Conservation (phyloP, 2,797 vertebrate species). For the Sebastes glaucus region DNA sequence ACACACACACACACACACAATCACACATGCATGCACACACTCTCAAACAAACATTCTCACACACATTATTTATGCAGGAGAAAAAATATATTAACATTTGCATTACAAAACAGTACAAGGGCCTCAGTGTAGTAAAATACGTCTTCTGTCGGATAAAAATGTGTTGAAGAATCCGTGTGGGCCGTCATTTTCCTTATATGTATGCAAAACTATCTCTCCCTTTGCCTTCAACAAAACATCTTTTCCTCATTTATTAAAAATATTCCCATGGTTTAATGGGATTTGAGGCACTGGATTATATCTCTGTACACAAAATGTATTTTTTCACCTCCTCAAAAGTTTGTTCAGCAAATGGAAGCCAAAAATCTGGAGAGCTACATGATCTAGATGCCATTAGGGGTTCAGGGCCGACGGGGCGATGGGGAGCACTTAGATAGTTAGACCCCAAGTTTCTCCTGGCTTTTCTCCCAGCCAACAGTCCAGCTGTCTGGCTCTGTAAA, state of each 20-base stretch:
- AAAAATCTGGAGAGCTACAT: slow-evolving; percentile 38
- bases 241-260: slow-evolving; percentile 71
- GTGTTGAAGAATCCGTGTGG: slow-evolving; percentile 55
- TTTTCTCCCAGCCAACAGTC: slow-evolving; percentile 78
- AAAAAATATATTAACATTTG: slow-evolving; percentile 93
- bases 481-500: slow-evolving; percentile 79
- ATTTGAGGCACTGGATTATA: slow-evolving; percentile 78
- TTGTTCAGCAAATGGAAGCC: slow-evolving; percentile 55
- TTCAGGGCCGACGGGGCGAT: slow-evolving; percentile 27
- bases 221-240: slow-evolving; percentile 78
- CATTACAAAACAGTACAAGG: slow-evolving; percentile 90
- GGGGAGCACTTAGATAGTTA: slow-evolving; percentile 45
- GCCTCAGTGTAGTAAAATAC: slow-evolving; percentile 85
- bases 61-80: slow-evolving; percentile 71
- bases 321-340: slow-evolving; percentile 31
- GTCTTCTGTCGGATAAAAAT: slow-evolving; percentile 68
- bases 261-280: slow-evolving; percentile 65
- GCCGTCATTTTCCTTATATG: slow-evolving; percentile 59
- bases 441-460: slow-evolving; percentile 42
- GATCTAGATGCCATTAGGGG: slow-evolving; percentile 46
- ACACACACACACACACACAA: slow-evolving; percentile 1
- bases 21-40: slow-evolving; percentile 34
- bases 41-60: slow-evolving; percentile 54
- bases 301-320: slow-evolving; percentile 73
- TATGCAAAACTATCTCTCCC: slow-evolving; percentile 65